A percentile compares a stretch with the other conserved stretches of the same genome.
phyloP scores from a whole-genome alignment of 2,113 vertebrate species.

The Tetrao urogallus region DNA sequence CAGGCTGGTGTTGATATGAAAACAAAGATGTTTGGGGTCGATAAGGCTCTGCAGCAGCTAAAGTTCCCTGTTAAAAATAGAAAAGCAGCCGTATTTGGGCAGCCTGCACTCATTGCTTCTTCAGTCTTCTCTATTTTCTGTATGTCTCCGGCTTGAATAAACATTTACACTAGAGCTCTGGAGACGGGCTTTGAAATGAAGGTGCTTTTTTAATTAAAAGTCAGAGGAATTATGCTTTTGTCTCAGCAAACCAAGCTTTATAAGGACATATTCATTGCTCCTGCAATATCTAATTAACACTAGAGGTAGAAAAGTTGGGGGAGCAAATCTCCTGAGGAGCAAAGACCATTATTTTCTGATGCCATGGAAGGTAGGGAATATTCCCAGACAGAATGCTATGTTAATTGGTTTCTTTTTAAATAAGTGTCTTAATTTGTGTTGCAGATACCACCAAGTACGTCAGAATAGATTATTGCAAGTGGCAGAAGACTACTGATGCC shows the following conservation, averaged over 20 bases:
- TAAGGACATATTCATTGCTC: neutral
- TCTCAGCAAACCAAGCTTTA: neutral
- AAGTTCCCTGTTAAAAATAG: slow-evolving; percentile 25
- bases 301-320: neutral
- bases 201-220: slow-evolving; percentile 44
- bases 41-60: neutral
- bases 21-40: slow-evolving; percentile 49
- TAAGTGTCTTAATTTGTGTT: neutral
- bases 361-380: neutral
- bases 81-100: slow-evolving; percentile 14
- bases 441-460: neutral
- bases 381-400: neutral
- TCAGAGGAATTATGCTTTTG: slow-evolving; percentile 15
- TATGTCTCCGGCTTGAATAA: slow-evolving; percentile 26
- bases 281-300: neutral
- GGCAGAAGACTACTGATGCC: neutral
- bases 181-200: slow-evolving; percentile 40
- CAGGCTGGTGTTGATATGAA: neutral
- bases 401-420: neutral
- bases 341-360: neutral
- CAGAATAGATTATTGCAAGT: neutral
- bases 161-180: slow-evolving; percentile 55
- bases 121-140: neutral
- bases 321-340: neutral
- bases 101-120: slow-evolving; percentile 19